A percentile compares a stretch with the other conserved stretches of the same genome.
phyloP scores from a whole-genome alignment of 2,797 vertebrate species.

The Limnodromus scolopaceus region DNA sequence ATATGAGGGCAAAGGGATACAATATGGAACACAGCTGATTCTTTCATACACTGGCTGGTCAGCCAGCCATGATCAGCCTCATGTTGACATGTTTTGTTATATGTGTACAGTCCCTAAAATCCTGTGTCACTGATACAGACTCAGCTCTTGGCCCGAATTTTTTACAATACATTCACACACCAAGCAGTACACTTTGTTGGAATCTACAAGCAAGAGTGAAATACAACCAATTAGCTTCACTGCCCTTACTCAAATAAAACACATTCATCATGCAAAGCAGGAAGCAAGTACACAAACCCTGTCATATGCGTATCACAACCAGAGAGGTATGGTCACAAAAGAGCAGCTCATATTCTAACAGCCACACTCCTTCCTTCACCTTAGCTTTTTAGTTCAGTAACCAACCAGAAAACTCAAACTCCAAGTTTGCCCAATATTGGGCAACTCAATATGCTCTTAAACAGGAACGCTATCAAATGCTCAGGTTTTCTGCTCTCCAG shows the following conservation, averaged over 20 bases:
- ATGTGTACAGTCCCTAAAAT: background rate
- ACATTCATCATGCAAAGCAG: background rate
- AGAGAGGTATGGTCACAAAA: background rate
- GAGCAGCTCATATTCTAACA: background rate
- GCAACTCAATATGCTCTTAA: background rate
- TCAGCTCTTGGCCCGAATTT: background rate
- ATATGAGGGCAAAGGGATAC: background rate
- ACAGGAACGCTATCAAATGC: background rate
- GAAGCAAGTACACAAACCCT: background rate
- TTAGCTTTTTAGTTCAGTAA: background rate
- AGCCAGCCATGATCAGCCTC: background rate
- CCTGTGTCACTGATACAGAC: background rate
- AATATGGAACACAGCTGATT: background rate
- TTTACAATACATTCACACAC: background rate
- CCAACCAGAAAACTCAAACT: background rate
- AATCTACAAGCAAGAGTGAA: background rate
- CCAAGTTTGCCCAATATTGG: background rate
- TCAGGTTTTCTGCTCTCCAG: background rate
- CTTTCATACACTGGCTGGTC: background rate
- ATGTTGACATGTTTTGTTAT: rapidly evolving
- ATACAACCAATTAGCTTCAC: background rate
- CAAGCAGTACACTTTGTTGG: background rate
- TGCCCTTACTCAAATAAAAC: background rate
- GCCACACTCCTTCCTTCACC: background rate
- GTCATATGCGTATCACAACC: background rate